A percentile compares a stretch with the other conserved stretches of the same genome.
These are phyloP conservation scores for Microctenopoma lineatum DNA, from an alignment of 2,797 vertebrate species.

Conservation along the genomic window DNA sequence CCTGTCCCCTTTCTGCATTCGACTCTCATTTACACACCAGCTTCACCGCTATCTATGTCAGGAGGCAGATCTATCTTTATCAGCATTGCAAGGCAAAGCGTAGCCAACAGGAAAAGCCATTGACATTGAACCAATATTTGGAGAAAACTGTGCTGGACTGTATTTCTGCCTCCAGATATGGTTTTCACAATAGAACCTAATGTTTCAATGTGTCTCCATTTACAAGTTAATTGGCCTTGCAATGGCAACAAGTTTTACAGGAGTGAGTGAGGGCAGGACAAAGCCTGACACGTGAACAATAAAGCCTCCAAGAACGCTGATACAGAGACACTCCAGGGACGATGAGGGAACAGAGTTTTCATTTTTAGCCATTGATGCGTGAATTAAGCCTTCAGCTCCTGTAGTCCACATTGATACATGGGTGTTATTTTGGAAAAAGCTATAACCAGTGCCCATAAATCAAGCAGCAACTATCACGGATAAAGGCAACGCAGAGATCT, in stretches of 20 bases:
- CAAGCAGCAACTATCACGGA: not conserved
- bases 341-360: slow-evolving; percentile 3
- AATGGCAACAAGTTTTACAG: slow-evolving; percentile 9
- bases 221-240: slow-evolving; percentile 27
- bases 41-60: slow-evolving; percentile 16
- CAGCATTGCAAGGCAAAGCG: slow-evolving; percentile 12
- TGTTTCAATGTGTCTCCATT: slow-evolving; percentile 35
- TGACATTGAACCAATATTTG: slow-evolving; percentile 45
- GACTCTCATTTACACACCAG: slow-evolving; percentile 6
- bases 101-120: slow-evolving; percentile 22
- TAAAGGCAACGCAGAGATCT: not conserved
- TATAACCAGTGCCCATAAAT: not conserved
- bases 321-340: not conserved
- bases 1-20: not conserved
- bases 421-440: slow-evolving; percentile 3
- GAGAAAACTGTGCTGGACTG: slow-evolving; percentile 6
- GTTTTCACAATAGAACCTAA: slow-evolving; percentile 2
- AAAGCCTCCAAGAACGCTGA: not conserved
- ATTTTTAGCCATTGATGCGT: slow-evolving; percentile 18
- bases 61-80: slow-evolving; percentile 34
- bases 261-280: slow-evolving; percentile 4
- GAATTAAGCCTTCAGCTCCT: not conserved
- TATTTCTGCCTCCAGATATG: not conserved
- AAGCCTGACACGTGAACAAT: not conserved
- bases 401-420: not conserved